A percentile compares a stretch with the other conserved stretches of the same genome.
These are phyloP conservation scores for Sesia apiformis DNA, from an alignment of 2,888 invertebrate genomes.

Conservation along the genomic window DNA sequence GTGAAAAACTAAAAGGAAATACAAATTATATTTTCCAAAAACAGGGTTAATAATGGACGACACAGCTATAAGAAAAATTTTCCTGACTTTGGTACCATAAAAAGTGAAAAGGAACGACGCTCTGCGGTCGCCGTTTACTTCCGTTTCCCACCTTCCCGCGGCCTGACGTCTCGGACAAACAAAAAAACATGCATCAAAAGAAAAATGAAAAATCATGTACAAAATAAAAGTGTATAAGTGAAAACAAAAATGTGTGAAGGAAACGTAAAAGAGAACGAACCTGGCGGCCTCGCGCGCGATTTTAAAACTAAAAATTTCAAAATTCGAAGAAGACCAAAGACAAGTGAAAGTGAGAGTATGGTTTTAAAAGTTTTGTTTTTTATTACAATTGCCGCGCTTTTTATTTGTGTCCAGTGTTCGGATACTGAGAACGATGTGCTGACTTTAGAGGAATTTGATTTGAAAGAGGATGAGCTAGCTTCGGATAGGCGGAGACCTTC, in stretches of 20 bases:
- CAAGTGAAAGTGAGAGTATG: conserved; percentile 11
- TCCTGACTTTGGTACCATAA: not conserved
- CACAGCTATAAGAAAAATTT: too few species aligned
- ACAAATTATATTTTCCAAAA: too few species aligned
- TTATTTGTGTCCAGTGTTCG: conserved; percentile 30
- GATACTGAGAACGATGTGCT: conserved; percentile 61
- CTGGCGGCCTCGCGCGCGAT: conserved; percentile 39
- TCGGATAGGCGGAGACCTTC: conserved; percentile 67
- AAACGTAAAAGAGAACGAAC: conserved; percentile 32
- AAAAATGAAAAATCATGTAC: conserved; percentile 21
- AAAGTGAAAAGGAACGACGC: conserved; percentile 60
- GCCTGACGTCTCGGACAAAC: conserved; percentile 33
- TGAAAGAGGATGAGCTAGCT: conserved; percentile 35
- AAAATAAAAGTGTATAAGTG: conserved; percentile 20
- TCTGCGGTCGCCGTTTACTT: conserved; percentile 42
- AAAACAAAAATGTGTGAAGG: conserved; percentile 29
- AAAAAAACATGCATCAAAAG: conserved; percentile 5
- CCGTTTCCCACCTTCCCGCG: conserved; percentile 50
- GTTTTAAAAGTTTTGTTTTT: conserved; percentile 21
- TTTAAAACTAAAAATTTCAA: conserved; percentile 41
- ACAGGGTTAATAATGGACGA: too few species aligned
- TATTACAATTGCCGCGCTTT: conserved; percentile 23
- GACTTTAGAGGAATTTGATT: conserved; percentile 53
- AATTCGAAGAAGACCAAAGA: conserved; percentile 37
- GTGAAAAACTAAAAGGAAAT: too few species aligned